A percentile compares a stretch with the other conserved stretches of the same genome.
phyloP scores from a whole-genome alignment of 2,888 invertebrate species.

The Melipona beecheii region DNA sequence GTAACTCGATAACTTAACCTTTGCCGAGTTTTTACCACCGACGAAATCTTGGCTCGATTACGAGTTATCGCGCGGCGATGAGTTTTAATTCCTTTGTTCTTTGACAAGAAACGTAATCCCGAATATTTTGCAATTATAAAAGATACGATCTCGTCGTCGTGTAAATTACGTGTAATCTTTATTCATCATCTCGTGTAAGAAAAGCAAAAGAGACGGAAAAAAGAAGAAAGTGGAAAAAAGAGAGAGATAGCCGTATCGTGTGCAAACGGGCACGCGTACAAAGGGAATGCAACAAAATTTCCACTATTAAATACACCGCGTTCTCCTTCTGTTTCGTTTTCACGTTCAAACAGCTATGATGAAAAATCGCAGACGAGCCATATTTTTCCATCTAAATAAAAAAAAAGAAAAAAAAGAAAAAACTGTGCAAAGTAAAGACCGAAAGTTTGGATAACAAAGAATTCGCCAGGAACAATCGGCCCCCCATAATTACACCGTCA shows the following conservation, averaged over 20 bases:
- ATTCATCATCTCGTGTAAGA: not conserved
- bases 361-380: constrained; percentile 43
- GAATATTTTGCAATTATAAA: not conserved
- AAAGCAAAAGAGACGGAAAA: too few species aligned
- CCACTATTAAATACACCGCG: constrained; percentile 10
- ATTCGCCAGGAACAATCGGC: constrained; percentile 38
- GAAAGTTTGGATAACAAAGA: constrained; percentile 65
- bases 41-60: not conserved
- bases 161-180: not conserved
- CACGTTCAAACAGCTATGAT: constrained; percentile 31
- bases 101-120: not conserved
- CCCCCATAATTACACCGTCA: constrained; percentile 65
- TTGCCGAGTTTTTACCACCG: not conserved
- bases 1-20: not conserved
- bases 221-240: not conserved
- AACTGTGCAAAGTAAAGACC: constrained; percentile 42
- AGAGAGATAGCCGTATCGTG: not conserved
- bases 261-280: not conserved
- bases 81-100: not conserved
- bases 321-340: constrained; percentile 14
- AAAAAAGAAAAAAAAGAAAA: not conserved
- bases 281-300: constrained; percentile 4
- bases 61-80: too few species aligned
- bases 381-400: constrained; percentile 27
- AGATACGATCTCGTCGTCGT: not conserved